These are phyloP conservation scores for Amaurobius ferox DNA, from an alignment of 2,888 invertebrate species.

Conservation along the genomic window DNA sequence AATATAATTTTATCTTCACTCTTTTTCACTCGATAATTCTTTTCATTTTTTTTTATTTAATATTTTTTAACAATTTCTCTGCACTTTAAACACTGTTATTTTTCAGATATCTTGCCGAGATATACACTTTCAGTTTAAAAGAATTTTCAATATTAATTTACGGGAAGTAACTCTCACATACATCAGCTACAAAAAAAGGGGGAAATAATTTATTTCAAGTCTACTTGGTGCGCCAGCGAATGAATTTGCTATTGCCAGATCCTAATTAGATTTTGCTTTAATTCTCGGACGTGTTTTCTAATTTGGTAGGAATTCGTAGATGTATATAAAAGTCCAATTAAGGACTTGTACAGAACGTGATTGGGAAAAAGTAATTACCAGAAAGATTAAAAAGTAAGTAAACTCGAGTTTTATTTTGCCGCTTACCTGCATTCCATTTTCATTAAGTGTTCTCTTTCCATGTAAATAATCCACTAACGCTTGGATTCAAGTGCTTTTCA, in stretches of 20 bases:
- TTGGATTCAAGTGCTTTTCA: not conserved
- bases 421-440: not conserved
- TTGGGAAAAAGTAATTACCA: slow-evolving; percentile 67
- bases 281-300: slow-evolving; percentile 50
- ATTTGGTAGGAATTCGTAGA: slow-evolving; percentile 63
- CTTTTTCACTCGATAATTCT: slow-evolving; percentile 56
- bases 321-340: slow-evolving; percentile 69
- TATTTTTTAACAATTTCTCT: slow-evolving; percentile 27
- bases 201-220: slow-evolving; percentile 48
- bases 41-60: slow-evolving; percentile 35
- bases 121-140: slow-evolving; percentile 46
- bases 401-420: not conserved
- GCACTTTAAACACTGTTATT: slow-evolving; percentile 30
- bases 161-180: not conserved
- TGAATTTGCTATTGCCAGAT: slow-evolving; percentile 58
- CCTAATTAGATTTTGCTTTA: slow-evolving; percentile 65
- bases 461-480: not conserved
- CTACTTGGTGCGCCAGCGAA: slow-evolving; percentile 54
- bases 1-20: slow-evolving; percentile 46
- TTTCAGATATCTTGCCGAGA: slow-evolving; percentile 36
- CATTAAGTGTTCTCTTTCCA: slow-evolving; percentile 4
- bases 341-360: slow-evolving; percentile 51
- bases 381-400: slow-evolving; percentile 13
- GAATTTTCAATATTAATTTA: slow-evolving; percentile 55
- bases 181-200: slow-evolving; percentile 6